Evolutionary conservation across 2,113 vertebrate genomes (phyloP), one percentile per base, ranked within the genome.

Genomic region (Seriola dumerili): DNA sequence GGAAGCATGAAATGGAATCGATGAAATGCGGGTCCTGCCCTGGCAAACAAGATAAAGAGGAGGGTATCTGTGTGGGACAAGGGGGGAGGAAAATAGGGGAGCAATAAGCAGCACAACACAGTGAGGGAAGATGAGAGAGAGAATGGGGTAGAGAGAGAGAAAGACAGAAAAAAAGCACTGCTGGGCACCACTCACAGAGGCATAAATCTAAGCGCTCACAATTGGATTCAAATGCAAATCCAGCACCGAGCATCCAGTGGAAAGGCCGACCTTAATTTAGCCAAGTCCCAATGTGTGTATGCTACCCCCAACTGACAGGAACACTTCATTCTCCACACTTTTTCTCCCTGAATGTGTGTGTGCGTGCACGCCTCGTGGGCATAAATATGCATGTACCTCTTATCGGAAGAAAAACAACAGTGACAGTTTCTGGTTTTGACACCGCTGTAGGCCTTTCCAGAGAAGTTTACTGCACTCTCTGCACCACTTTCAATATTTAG

Each of bases 191-290:
- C 88, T 92, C 78, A 89, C 85, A 85, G 78, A 88, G 78, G 86
- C 94, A 95, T 93, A 91, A 94, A 94, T 94, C 91, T 88, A 88
- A 72, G 46, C 82, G n/a, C 87, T 90, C 90, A 94, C 92, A 92
- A 92, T 90, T 77, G 85, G 83, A 95, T 96, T 94, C 93, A 95
- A 93, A 96, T 95, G 95, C 94, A 94, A 95, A 96, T 96, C 76
- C 12, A 54, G 55, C 65, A 62, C 81, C 13, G 36, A 91, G 78
- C 86, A 84, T 55, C 46, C 84, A 78, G 81, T 86, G 85, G 91
- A 94, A 91, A 93, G 87, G 88, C 90, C 79, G 86, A 84, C 91
- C 86, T 92, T 91, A 91, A 93, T 94, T 94, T 94, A 92, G 85
- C 88, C 72, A 73, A 79, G 74, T 88, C 81, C 88, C 80, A 83